These are phyloP conservation scores for Ditylenchus weischeri DNA, from an alignment of 2,888 invertebrate genomes.

Conservation along the genomic window DNA sequence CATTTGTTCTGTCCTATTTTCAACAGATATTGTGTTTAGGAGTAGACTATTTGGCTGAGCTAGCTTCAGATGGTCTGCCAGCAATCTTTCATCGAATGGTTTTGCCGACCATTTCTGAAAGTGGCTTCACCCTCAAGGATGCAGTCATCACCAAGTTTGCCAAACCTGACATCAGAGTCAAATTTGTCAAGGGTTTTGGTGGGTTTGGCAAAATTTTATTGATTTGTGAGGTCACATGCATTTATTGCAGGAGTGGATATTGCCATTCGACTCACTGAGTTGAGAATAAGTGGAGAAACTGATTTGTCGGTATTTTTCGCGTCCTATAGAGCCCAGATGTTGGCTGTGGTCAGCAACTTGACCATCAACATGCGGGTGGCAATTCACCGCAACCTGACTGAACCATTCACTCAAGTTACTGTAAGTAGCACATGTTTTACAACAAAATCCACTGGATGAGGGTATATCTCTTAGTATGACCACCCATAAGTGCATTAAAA, in stretches of 20 bases:
- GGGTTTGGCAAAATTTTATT: neutral
- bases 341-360: conserved; percentile 30
- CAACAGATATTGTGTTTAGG: conserved; percentile 13
- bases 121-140: conserved; percentile 30
- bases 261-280: conserved; percentile 31
- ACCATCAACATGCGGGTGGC: conserved; percentile 33
- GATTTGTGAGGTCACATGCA: neutral
- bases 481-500: no score
- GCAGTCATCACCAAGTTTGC: conserved; percentile 37
- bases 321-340: conserved; percentile 32
- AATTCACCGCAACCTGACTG: conserved; percentile 28
- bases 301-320: conserved; percentile 37
- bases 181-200: conserved; percentile 39
- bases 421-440: conserved; percentile 15
- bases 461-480: no score
- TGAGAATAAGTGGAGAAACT: conserved; percentile 31
- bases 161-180: conserved; percentile 42
- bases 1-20: neutral
- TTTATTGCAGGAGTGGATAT: conserved; percentile 30
- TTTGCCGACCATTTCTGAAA: conserved; percentile 37
- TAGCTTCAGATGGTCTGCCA: conserved; percentile 37
- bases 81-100: conserved; percentile 41
- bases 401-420: conserved; percentile 30
- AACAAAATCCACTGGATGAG: no score
- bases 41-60: conserved; percentile 42